These are phyloP conservation scores for Cercopithecus mona DNA, from an alignment of 2,113 vertebrate species.

Conservation along the genomic window DNA sequence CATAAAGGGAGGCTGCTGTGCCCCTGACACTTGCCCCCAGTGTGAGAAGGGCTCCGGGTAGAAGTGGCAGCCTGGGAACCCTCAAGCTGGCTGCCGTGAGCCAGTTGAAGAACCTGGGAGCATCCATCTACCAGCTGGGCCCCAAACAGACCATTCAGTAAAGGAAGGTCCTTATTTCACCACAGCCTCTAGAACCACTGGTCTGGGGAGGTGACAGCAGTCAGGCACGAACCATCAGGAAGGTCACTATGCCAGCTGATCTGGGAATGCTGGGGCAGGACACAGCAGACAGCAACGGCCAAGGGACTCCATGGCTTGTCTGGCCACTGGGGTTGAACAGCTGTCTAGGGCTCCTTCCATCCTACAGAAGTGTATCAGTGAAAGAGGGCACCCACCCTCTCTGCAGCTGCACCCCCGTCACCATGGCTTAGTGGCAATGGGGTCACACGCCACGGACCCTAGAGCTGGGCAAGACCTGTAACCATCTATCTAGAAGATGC, in stretches of 20 bases:
- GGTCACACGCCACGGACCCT: neutral
- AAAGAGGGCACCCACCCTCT: fast-evolving
- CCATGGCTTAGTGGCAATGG: neutral
- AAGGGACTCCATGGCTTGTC: neutral
- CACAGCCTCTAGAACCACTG: neutral
- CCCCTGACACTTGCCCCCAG: neutral
- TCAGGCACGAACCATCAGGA: neutral
- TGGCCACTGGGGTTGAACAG: neutral
- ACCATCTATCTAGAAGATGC: no score
- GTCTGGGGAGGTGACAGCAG: neutral
- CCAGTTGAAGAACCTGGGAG: neutral
- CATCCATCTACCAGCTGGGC: no score
- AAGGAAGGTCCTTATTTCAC: neutral
- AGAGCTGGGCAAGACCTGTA: neutral
- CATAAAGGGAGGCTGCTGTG: no score
- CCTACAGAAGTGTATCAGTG: neutral
- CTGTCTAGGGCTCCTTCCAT: neutral
- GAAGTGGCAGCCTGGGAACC: neutral
- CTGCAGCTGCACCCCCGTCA: neutral
- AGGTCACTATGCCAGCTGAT: neutral
- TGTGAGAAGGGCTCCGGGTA: neutral
- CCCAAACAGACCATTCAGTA: neutral
- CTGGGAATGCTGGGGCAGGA: neutral
- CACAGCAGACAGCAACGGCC: neutral
- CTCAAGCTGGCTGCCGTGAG: fast-evolving